phyloP scores from a whole-genome alignment of 1,140 invertebrate genomes.

The Drepana arcuata region DNA sequence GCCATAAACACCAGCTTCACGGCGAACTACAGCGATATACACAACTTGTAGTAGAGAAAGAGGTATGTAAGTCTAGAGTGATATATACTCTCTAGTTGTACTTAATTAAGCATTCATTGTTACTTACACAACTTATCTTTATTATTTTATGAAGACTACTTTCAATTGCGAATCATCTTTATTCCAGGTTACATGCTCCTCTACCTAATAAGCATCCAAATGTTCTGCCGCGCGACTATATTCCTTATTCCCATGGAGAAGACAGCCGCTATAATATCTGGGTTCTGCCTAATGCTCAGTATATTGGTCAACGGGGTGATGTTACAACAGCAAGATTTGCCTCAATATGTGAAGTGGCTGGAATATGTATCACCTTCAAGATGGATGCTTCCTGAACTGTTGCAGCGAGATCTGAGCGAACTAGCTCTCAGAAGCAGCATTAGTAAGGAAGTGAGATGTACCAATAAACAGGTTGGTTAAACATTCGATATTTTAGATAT shows the following conservation, averaged over 20 bases:
- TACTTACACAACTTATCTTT: background rate
- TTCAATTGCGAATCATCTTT: too few species aligned
- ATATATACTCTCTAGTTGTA: too few species aligned
- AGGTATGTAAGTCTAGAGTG: too few species aligned
- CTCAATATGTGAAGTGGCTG: conserved; percentile 77
- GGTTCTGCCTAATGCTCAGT: conserved; percentile 76
- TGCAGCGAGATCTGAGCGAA: conserved; percentile 77
- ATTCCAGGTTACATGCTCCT: conserved; percentile 82
- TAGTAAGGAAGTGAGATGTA: conserved; percentile 73
- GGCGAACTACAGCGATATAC: too few species aligned
- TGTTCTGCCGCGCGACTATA: conserved; percentile 79
- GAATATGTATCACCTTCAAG: conserved; percentile 80
- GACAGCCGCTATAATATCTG: conserved; percentile 73
- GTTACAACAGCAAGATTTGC: conserved; percentile 81
- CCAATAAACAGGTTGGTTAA: conserved; percentile 75
- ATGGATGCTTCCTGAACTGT: conserved; percentile 81
- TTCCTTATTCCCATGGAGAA: conserved; percentile 76
- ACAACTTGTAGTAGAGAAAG: too few species aligned
- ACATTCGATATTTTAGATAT: too few species aligned
- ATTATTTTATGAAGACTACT: too few species aligned
- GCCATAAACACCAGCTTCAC: too few species aligned
- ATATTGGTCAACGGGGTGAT: conserved; percentile 80
- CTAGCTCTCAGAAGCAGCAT: conserved; percentile 71
- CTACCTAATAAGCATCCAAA: conserved; percentile 81
- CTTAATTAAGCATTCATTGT: background rate